These are phyloP conservation scores for Cosmopolites sordidus DNA, from an alignment of 2,888 invertebrate genomes.

Conservation along the genomic window DNA sequence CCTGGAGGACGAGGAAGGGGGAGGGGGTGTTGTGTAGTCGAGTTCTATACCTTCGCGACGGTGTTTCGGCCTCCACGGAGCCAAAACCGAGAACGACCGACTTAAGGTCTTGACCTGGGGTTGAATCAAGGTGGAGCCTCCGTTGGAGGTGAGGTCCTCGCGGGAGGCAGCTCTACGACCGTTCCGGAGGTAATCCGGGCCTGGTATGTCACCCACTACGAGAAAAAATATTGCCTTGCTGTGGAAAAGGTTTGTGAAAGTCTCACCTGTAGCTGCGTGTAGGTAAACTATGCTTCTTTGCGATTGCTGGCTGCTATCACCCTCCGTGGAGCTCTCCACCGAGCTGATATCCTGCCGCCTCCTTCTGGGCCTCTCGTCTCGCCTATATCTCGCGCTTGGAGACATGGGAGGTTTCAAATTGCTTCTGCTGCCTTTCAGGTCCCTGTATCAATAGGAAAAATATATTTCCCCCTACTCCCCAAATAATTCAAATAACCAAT, in stretches of 20 bases:
- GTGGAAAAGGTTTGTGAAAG: not conserved
- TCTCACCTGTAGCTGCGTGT: constrained; percentile 73
- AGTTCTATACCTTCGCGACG: constrained; percentile 71
- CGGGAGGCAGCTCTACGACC: constrained; percentile 64
- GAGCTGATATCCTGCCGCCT: constrained; percentile 53
- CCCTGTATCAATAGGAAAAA: no score
- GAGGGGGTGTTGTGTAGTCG: constrained; percentile 57
- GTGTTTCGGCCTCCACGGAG: constrained; percentile 78
- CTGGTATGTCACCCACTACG: constrained; percentile 78
- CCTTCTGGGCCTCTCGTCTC: constrained; percentile 43
- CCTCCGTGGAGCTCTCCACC: constrained; percentile 67
- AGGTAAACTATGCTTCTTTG: constrained; percentile 80
- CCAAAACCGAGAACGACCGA: constrained; percentile 75
- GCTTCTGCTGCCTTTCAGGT: constrained; percentile 37
- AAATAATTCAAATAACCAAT: no score
- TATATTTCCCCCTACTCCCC: no score
- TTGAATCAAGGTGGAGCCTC: constrained; percentile 51
- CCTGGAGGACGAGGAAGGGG: not conserved
- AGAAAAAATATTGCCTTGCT: not conserved
- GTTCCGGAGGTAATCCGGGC: constrained; percentile 54
- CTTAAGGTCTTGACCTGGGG: constrained; percentile 69
- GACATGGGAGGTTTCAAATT: constrained; percentile 46
- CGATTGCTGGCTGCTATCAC: constrained; percentile 73
- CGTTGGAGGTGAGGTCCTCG: constrained; percentile 68
- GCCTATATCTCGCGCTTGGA: constrained; percentile 37